Conservation (phyloP, 2,797 vertebrate genomes). For the Crenichthys baileyi region DNA sequence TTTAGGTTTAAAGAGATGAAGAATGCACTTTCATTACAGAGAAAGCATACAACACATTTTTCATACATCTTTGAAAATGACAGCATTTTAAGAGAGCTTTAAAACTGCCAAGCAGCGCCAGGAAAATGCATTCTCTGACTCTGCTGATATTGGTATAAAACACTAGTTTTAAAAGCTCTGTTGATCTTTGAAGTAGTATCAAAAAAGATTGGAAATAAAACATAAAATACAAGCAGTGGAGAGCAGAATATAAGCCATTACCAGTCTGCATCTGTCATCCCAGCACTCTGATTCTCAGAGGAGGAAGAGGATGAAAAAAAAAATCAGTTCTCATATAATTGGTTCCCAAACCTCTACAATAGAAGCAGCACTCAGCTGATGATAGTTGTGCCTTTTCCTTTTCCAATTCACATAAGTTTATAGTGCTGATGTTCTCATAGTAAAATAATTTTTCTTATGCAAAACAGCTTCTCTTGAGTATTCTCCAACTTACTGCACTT, state of each 20-base stretch:
- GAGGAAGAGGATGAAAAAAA: not conserved
- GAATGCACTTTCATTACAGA: not conserved
- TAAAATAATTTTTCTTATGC: not conserved
- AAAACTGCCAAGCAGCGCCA: not conserved
- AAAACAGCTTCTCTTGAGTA: not conserved
- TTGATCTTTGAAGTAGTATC: not conserved
- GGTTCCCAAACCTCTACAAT: not conserved
- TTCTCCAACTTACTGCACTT: not conserved
- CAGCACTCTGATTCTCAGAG: not conserved
- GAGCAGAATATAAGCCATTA: not conserved
- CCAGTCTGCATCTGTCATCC: not conserved
- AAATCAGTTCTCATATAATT: not conserved
- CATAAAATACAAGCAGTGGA: not conserved
- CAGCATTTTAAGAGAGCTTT: not conserved
- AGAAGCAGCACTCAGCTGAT: not conserved
- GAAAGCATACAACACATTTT: not conserved
- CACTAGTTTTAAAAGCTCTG: not conserved
- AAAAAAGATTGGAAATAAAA: not conserved
- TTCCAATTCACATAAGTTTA: not conserved
- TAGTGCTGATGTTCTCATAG: not conserved
- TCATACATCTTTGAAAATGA: conserved; percentile 4
- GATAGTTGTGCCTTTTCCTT: too few relatives aligned
- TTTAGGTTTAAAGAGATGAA: conserved; percentile 4
- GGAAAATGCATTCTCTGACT: not conserved
- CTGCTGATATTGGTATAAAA: not conserved